Percentiles rank a stretch among this genome's conserved stretches.
These are phyloP conservation scores for Echinops telfairi DNA, from an alignment of 2,113 vertebrate species.

Conservation along the genomic window DNA sequence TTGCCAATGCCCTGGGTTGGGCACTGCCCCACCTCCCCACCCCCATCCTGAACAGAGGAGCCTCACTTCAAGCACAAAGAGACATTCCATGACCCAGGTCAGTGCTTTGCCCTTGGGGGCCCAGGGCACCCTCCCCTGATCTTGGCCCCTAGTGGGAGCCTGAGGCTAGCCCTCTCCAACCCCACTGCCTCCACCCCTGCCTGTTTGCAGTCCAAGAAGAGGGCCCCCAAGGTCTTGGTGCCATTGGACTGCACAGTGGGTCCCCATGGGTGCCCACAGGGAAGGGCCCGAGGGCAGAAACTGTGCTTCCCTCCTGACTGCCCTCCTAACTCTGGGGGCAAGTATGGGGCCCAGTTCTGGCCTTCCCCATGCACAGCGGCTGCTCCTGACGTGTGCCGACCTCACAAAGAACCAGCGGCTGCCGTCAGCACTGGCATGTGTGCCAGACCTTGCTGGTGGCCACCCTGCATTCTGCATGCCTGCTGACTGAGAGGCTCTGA, in stretches of 20 bases:
- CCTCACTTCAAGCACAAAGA: background rate
- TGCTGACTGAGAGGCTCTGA: too few relatives aligned
- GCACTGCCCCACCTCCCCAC: background rate
- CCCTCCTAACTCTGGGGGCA: too few relatives aligned
- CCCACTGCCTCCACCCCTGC: background rate
- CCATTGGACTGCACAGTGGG: background rate
- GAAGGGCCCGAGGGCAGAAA: background rate
- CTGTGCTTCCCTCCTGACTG: too few relatives aligned
- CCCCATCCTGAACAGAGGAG: background rate
- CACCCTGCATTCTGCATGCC: too few relatives aligned
- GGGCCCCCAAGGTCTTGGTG: background rate
- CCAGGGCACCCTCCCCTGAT: rapidly evolving
- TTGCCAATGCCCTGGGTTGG: rapidly evolving
- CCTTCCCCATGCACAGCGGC: too few relatives aligned
- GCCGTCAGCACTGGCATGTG: background rate
- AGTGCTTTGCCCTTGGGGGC: rapidly evolving
- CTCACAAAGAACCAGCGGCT: too few relatives aligned
- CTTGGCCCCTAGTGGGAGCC: background rate
- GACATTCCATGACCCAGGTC: rapidly evolving
- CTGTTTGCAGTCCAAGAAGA: rapidly evolving
- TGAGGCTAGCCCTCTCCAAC: rapidly evolving
- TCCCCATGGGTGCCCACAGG: rapidly evolving
- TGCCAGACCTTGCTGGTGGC: too few relatives aligned
- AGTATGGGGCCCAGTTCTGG: too few relatives aligned
- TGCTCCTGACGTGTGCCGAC: too few relatives aligned